Base-by-base conservation (phyloP, 2,113 vertebrate species). In the Nycticorax nycticorax region DNA sequence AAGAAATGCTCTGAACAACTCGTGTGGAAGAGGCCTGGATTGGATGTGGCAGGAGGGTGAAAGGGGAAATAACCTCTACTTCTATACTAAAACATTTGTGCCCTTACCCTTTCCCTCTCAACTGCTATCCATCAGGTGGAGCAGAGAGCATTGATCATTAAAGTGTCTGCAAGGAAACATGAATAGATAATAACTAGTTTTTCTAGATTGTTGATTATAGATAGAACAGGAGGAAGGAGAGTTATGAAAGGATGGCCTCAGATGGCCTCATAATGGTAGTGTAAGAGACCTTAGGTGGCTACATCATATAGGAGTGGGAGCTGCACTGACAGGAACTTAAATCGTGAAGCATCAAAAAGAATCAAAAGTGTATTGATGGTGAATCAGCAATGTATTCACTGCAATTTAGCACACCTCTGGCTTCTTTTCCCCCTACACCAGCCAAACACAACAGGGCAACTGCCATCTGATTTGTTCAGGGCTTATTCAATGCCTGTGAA, bases 31-130 rank as follows among this genome's bases (percentile, higher is more conserved):
- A 59, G 3, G 12, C 23, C 21, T 33, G 10, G 8, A 67, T 5
- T 69, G 43, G 18, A 78, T 0, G 0, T 0, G 2, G 8, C 19
- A 83, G 23, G 17, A 88, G 7, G 30, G 8, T 85, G 30, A 78
- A 89, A 92, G 27, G 16, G 35, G 8, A 71, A 71, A 90, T 23
- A 75, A 9, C 7, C 14, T 64, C 7, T 53, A 45, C 19, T 56
- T 69, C 16, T 63, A 3, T 37, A 14, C n/a, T 59, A 55, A 48
- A 15, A 37, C 0, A 0, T 68, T 66, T 81, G 16, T 37, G 19
- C 1, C 6, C 3, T 85, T 92, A 85, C 23, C 30, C 11, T 47
- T n/a, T 82, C 17, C 12, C 13, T 17, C 35, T 81, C 2, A 0
- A 32, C 8, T 41, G 5, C 14, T 43, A 5, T 47, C 41, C 10